Conservation (phyloP, 2,113 vertebrate genomes). For the Rattus norvegicus region GRCr8 NC_086022.1:145636001-145636500, state of each 20-base stretch:
- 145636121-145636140: not conserved
- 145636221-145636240: not conserved
- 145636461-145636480: not conserved
- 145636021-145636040: conserved; percentile 43
- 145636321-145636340: not conserved
- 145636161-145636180: not conserved
- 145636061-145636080: conserved; percentile 46
- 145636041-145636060: not conserved
- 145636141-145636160: not conserved
- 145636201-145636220: not conserved
- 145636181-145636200: not conserved
- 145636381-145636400: not conserved
- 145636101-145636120: not conserved
- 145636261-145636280: not conserved
- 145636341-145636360: not conserved
- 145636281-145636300: not conserved
- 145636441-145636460: not conserved
- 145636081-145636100: conserved; percentile 1
- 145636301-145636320: not conserved
- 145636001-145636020: conserved; percentile 22
- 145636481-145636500: not conserved
- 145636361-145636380: not conserved
- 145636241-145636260: not conserved
- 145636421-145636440: too few species aligned
- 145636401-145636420: not conserved